phyloP scores from a whole-genome alignment of 92 coral and sea anemone genomes.

The Micromussa lordhowensis region DNA sequence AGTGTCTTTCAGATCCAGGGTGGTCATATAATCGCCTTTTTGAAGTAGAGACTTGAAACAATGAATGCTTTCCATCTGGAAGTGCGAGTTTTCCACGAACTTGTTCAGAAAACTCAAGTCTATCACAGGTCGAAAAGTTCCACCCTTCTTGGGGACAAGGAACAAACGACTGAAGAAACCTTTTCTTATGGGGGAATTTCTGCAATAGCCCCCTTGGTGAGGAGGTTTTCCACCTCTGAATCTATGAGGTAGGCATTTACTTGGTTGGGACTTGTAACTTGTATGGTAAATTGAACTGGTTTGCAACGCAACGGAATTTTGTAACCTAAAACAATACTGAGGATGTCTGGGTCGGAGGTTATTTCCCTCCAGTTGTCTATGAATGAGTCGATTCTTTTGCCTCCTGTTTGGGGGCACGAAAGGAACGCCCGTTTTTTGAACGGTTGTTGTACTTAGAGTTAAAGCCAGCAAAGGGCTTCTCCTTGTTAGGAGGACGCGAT shows the following conservation, averaged over 20 bases:
- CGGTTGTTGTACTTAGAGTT: constrained; percentile 1
- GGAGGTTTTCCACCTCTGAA: no score
- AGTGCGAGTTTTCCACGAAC: no score
- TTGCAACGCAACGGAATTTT: constrained; percentile 30
- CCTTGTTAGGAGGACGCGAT: background rate
- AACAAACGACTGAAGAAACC: background rate
- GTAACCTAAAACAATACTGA: constrained; percentile 34
- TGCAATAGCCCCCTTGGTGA: constrained; percentile 18
- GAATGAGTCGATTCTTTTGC: constrained; percentile 38
- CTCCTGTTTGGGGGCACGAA: constrained; percentile 29
- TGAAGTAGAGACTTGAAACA: no score
- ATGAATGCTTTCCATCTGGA: no score
- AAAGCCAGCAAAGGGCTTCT: background rate
- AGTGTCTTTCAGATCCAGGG: no score
- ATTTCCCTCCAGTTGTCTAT: constrained; percentile 30
- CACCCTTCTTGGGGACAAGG: no score
- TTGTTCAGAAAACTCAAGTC: no score
- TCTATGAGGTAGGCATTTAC: constrained; percentile 3
- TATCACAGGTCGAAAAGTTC: no score
- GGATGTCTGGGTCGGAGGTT: constrained; percentile 31
- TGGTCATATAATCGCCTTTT: no score
- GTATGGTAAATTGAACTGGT: constrained; percentile 32
- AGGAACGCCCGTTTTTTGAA: constrained; percentile 43
- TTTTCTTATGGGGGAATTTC: constrained; percentile 13
- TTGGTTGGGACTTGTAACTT: background rate